phyloP scores from a whole-genome alignment of 2,797 vertebrate genomes.

The Falco columbarius region DNA sequence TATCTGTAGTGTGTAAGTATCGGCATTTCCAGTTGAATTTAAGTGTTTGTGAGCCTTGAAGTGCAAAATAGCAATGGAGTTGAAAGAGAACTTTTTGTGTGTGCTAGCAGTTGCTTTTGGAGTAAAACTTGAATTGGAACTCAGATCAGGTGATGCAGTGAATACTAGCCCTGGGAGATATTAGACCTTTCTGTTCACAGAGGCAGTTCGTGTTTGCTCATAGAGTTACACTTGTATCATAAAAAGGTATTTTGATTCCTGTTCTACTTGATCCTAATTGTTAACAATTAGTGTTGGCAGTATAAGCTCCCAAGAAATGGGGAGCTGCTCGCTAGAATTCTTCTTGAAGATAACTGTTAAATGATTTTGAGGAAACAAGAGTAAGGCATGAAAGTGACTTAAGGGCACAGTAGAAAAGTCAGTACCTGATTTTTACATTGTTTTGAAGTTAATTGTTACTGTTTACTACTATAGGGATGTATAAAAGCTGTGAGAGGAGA shows the following conservation, averaged over 20 bases:
- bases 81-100: neutral
- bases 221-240: neutral
- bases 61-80: neutral
- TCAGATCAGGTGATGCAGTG: neutral
- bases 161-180: neutral
- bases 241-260: neutral
- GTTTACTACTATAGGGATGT: neutral
- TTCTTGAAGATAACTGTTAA: neutral
- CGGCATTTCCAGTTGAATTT: neutral
- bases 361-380: neutral
- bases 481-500: neutral
- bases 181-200: neutral
- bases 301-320: neutral
- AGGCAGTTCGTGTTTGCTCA: neutral
- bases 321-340: neutral
- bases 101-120: neutral
- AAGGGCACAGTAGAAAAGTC: neutral
- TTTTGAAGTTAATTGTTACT: neutral
- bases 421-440: neutral
- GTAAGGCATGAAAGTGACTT: neutral
- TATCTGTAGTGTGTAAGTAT: neutral
- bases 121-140: neutral
- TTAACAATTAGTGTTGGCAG: neutral
- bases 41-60: neutral
- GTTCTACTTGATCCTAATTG: neutral